These are phyloP conservation scores for Centrocercus urophasianus DNA, from an alignment of 2,113 vertebrate species.

Conservation along the genomic window DNA sequence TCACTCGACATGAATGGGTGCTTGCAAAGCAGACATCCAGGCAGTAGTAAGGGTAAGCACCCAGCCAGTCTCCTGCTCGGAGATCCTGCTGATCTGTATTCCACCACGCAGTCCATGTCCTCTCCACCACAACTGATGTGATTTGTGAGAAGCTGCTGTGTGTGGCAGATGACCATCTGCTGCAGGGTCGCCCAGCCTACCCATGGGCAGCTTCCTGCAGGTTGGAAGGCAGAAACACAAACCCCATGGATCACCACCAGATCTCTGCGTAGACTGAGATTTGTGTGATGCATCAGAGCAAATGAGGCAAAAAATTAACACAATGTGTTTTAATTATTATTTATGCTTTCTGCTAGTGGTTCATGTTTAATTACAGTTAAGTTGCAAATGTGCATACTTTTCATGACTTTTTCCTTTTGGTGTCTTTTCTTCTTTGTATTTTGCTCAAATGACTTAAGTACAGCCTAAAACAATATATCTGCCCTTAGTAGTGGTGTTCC, in stretches of 20 bases:
- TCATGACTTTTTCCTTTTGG: background rate
- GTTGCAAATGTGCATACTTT: constrained; percentile 1
- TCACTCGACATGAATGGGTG: background rate
- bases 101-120: background rate
- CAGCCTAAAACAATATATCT: background rate
- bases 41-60: background rate
- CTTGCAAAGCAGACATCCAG: background rate
- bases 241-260: background rate
- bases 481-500: background rate
- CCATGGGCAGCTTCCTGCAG: background rate
- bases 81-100: background rate
- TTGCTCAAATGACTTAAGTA: background rate
- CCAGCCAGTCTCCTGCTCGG: rapidly evolving
- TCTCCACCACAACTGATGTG: background rate
- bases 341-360: constrained; percentile 44
- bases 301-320: constrained; percentile 75
- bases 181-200: background rate
- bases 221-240: background rate
- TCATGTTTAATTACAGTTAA: constrained; percentile 50
- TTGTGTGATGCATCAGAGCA: constrained; percentile 42
- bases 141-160: background rate
- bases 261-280: constrained; percentile 5
- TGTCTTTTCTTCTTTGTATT: constrained; percentile 12
- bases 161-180: constrained; percentile 49
- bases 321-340: constrained; percentile 75